These are phyloP conservation scores for Tetraodon nigroviridis DNA, from an alignment of 2,113 vertebrate species.

Conservation along the genomic window DNA sequence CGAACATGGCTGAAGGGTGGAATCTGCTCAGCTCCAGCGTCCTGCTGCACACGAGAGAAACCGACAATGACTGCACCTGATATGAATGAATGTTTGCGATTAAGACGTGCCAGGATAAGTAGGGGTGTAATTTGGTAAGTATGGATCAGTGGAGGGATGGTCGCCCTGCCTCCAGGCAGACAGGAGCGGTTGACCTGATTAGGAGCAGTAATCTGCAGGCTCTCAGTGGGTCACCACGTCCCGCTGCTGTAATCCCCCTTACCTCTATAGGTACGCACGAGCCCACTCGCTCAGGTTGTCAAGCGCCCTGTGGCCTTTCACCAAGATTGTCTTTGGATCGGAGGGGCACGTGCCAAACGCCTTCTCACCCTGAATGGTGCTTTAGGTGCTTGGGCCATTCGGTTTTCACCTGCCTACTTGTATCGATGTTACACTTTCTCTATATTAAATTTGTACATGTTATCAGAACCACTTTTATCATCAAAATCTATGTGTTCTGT, in stretches of 20 bases:
- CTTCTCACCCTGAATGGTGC: background rate
- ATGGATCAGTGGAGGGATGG: constrained; percentile 29
- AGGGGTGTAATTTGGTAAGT: constrained; percentile 7
- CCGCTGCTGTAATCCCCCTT: constrained; percentile 53
- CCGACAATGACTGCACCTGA: constrained; percentile 21
- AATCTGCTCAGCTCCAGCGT: constrained; percentile 21
- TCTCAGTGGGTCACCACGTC: constrained; percentile 51
- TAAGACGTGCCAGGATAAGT: constrained; percentile 6
- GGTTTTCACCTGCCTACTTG: no score
- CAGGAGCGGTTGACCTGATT: constrained; percentile 66
- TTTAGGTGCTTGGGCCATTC: no score
- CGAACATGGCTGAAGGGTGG: constrained; percentile 35
- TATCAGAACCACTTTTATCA: no score
- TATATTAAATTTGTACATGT: no score
- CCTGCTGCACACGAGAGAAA: constrained; percentile 27
- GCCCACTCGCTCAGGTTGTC: constrained; percentile 29
- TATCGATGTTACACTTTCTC: no score
- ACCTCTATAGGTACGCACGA: constrained; percentile 50
- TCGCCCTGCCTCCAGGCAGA: constrained; percentile 38
- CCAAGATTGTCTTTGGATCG: constrained; percentile 37
- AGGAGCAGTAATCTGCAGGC: constrained; percentile 62
- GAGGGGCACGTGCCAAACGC: constrained; percentile 29
- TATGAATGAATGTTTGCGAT: constrained; percentile 11
- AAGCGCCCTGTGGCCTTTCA: constrained; percentile 23
- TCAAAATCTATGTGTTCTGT: no score